Percentiles rank a stretch among this genome's conserved stretches.
Evolutionary conservation across 53 echinoderm and acorn worm species (phyloP).

Genomic region (Hippasteria phrygiana): DNA sequence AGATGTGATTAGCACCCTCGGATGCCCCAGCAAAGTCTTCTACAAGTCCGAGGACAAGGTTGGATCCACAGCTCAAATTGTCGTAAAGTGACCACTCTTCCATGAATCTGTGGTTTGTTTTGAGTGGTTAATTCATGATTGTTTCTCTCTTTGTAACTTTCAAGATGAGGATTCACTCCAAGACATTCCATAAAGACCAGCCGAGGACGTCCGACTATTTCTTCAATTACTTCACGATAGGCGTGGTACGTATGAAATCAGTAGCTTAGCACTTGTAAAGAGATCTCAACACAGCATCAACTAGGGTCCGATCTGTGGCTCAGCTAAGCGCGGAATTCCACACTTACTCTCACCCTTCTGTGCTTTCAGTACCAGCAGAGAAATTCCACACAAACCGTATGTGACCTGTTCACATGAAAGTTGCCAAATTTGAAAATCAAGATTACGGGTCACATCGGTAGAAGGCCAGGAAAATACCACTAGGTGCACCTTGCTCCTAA

Average conservation of each 20-base stretch:
- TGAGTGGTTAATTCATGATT: too few species aligned
- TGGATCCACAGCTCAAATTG: background rate
- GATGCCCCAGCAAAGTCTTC: conserved; percentile 95
- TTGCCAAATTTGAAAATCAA: too few species aligned
- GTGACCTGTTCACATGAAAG: too few species aligned
- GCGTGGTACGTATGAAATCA: conserved; percentile 76
- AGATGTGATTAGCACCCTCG: conserved; percentile 87
- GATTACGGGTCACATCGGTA: too few species aligned
- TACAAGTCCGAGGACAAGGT: conserved; percentile 99
- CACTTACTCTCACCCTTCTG: too few species aligned
- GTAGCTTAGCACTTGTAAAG: background rate
- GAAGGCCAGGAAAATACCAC: too few species aligned
- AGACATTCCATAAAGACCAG: conserved; percentile 87
- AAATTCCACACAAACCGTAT: too few species aligned
- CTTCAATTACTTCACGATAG: conserved; percentile 98
- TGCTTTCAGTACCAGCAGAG: too few species aligned
- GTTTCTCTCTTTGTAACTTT: conserved; percentile 8
- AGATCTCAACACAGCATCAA: background rate
- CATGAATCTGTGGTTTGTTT: too few species aligned
- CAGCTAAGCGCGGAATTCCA: too few species aligned
- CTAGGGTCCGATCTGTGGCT: background rate
- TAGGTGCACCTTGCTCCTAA: too few species aligned
- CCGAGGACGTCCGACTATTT: conserved; percentile 97
- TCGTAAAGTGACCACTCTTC: too few species aligned
- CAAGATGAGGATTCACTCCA: conserved; percentile 98